Base-by-base conservation (phyloP, 37 sponge, comb jelly and placozoan species). In the Amphimedon queenslandica region DNA sequence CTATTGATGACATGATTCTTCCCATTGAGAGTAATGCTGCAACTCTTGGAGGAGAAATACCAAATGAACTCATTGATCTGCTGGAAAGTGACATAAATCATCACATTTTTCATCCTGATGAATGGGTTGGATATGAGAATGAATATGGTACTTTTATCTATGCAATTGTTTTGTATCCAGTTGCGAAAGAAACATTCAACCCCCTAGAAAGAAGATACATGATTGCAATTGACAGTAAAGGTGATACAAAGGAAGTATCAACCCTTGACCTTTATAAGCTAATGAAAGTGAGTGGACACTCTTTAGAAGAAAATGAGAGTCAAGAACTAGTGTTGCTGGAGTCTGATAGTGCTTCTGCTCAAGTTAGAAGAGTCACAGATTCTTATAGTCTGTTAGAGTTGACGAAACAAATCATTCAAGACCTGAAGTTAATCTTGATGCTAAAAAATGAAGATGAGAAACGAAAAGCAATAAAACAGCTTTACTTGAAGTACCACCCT, bases 401-500 rank as follows among this genome's bases (percentile, higher is more conserved):
- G 51, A 47, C 8, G 51, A 47, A 13, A 18, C 63, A 58, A 35
- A 28, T 80, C 37, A 29, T 37, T 3, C 51, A 67, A 28, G 72
- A 73, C 23, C 39, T 79, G 23, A 39, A 67, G 40, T 75, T 70
- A 32, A 68, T 79, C 30, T 78, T 75, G 86, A 43, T 28, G 16
- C 78, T 84, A 0, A 13, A 36, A 2, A 34, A 58, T 36, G 61
- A 73, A 23, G 58, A 70, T 5, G 41, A 41, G 6, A 63, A 28
- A 3, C 10, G 21, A 4, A 66, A 40, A 42, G 79, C 85, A 21
- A 36, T 84, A 2, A 41, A 37, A 2, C 85, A 79, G 28, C 35
- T 84, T 31, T 84, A 84, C 28, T 66, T 84, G 24, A 77, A 73
- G 34, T 78, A 67, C 65, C 85, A 84, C 66, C 79, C 85, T 31